phyloP scores from a whole-genome alignment of 1,140 invertebrate genomes.

The Drosophila pseudoobscura region DNA sequence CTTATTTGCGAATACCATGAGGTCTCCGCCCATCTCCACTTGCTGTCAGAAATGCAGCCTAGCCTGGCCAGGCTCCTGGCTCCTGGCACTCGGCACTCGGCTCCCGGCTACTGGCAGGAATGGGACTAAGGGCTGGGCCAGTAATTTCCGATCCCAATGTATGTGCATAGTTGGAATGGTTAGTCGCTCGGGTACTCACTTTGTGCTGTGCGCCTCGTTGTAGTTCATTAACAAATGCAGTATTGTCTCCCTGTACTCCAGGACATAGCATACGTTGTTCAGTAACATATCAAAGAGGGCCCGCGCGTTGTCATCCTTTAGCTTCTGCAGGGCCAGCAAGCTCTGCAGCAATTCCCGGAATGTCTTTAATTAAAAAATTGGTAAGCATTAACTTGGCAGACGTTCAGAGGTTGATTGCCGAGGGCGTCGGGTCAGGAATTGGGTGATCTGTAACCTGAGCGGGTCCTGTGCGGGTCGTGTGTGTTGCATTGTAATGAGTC shows the following conservation, averaged over 20 bases:
- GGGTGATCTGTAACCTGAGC: too few relatives aligned
- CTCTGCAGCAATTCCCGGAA: constrained; percentile 90
- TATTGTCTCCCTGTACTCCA: constrained; percentile 96
- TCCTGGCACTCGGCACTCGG: too few relatives aligned
- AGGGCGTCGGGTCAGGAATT: not conserved
- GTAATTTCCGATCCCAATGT: constrained; percentile 65
- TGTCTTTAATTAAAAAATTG: constrained; percentile 84
- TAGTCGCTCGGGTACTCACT: constrained; percentile 84
- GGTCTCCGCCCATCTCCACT: constrained; percentile 27
- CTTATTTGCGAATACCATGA: constrained; percentile 64
- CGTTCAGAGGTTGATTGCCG: constrained; percentile 28
- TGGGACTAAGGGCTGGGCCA: constrained; percentile 20
- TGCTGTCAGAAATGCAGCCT: constrained; percentile 36
- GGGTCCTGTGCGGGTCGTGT: not conserved
- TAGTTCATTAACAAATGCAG: constrained; percentile 91
- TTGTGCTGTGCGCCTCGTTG: constrained; percentile 94
- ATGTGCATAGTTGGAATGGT: constrained; percentile 36
- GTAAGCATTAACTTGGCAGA: constrained; percentile 57
- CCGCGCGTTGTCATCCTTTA: constrained; percentile 87
- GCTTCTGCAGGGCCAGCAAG: constrained; percentile 91
- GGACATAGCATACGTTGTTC: constrained; percentile 96
- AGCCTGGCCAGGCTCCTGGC: not conserved
- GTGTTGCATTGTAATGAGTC: constrained; percentile 44
- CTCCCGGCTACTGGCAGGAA: not conserved
- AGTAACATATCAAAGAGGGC: constrained; percentile 93